Evolutionary conservation across 1,140 invertebrate genomes (phyloP).

Genomic region (Neodiprion lecontei): DNA sequence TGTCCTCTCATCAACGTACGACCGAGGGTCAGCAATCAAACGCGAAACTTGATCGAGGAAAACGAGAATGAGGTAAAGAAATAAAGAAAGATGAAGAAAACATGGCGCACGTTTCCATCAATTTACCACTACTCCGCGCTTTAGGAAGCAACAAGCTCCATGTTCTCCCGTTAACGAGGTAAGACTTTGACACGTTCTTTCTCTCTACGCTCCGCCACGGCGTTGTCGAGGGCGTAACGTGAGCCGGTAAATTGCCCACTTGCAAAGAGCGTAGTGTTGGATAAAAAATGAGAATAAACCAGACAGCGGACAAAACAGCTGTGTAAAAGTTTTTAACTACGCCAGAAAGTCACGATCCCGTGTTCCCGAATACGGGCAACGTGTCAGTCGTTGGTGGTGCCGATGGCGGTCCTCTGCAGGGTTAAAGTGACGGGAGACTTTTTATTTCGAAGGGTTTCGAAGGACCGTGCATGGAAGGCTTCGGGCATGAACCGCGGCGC

Average conservation of each 20-base stretch:
- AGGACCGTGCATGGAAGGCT: slow-evolving; percentile 12
- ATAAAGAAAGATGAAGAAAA: background rate
- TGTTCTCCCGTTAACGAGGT: background rate
- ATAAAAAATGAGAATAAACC: background rate
- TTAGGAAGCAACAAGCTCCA: background rate
- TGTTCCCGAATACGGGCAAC: slow-evolving; percentile 21
- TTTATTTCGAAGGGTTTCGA: slow-evolving; percentile 41
- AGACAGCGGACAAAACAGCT: slow-evolving; percentile 29
- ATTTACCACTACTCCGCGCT: background rate
- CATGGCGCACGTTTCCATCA: background rate
- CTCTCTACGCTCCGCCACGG: background rate
- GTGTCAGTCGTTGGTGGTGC: too few species aligned
- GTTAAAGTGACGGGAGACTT: slow-evolving; percentile 28
- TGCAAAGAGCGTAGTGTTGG: background rate
- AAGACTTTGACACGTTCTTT: slow-evolving; percentile 7
- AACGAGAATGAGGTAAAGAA: background rate
- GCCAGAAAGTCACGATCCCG: slow-evolving; percentile 42
- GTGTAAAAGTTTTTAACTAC: slow-evolving; percentile 43
- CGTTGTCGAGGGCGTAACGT: too few species aligned
- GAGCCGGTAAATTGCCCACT: too few species aligned
- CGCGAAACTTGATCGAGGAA: background rate
- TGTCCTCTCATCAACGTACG: too few species aligned
- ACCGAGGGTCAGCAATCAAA: background rate
- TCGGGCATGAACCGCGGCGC: background rate
- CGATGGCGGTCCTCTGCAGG: slow-evolving; percentile 13